Conservation (phyloP, 2,888 invertebrate species). For the Cheilosia vulpina region DNA sequence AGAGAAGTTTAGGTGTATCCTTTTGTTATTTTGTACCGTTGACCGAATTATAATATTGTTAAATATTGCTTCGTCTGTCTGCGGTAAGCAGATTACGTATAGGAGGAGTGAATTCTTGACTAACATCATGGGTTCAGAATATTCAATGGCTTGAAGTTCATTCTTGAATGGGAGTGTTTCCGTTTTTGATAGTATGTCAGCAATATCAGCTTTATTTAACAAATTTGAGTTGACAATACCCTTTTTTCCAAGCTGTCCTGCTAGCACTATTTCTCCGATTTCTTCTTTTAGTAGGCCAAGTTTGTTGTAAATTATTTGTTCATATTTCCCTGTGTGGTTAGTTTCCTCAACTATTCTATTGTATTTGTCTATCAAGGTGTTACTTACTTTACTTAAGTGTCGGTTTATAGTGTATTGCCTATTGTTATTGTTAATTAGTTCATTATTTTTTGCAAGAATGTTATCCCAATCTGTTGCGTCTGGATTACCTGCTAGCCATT, state of each 20-base stretch:
- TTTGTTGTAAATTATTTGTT: too few relatives aligned
- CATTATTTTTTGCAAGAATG: conserved; percentile 28
- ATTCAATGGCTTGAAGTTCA: conserved; percentile 69
- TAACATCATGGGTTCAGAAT: conserved; percentile 69
- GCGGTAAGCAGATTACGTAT: conserved; percentile 64
- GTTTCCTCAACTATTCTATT: conserved; percentile 31
- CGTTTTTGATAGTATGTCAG: conserved; percentile 65
- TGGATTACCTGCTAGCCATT: conserved; percentile 52
- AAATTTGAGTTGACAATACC: too few relatives aligned
- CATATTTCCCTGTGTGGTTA: too few relatives aligned
- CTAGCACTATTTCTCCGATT: too few relatives aligned
- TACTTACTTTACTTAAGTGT: conserved; percentile 23
- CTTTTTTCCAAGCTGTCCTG: too few relatives aligned
- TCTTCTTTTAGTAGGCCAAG: too few relatives aligned
- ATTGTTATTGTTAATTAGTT: conserved; percentile 41
- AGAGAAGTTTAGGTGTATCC: conserved; percentile 35
- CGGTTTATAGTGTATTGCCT: conserved; percentile 40
- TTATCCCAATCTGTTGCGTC: conserved; percentile 43
- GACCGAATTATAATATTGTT: conserved; percentile 41
- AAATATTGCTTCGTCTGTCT: conserved; percentile 57
- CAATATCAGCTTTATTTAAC: too few relatives aligned
- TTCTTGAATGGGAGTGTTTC: conserved; percentile 69
- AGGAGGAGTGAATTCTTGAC: conserved; percentile 63
- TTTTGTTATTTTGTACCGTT: conserved; percentile 30
- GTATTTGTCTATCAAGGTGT: conserved; percentile 27